A percentile compares a stretch with the other conserved stretches of the same genome.
These are phyloP conservation scores for Serinus canaria DNA, from an alignment of 2,113 vertebrate species.

Conservation along the genomic window DNA sequence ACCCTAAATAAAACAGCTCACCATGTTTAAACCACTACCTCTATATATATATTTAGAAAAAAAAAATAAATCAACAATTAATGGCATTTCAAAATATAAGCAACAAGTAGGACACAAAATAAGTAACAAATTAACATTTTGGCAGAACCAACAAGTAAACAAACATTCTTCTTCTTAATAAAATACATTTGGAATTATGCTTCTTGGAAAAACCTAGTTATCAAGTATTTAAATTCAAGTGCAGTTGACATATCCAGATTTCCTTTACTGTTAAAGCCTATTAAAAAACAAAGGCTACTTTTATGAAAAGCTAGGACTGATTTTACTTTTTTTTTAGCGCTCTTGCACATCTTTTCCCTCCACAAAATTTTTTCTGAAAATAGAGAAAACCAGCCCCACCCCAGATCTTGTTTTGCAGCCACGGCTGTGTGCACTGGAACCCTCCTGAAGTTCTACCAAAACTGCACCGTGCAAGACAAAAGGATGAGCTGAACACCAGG, in stretches of 20 bases:
- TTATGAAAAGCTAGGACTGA: not conserved
- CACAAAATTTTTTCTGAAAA: not conserved
- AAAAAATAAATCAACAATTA: not conserved
- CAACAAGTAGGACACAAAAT: not conserved
- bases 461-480: not conserved
- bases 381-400: not conserved
- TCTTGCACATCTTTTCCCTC: not conserved
- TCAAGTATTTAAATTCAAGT: not conserved
- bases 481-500: not conserved
- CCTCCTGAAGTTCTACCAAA: not conserved
- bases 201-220: not conserved
- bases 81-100: not conserved
- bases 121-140: not conserved
- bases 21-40: not conserved
- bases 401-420: not conserved
- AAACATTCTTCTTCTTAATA: not conserved
- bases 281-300: not conserved
- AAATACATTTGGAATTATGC: not conserved
- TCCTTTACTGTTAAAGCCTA: not conserved
- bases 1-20: not conserved
- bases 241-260: not conserved
- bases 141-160: not conserved
- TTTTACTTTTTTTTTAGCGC: not conserved
- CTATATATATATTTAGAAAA: not conserved
- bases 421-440: too few relatives aligned